Evolutionary conservation across 2,888 invertebrate species (phyloP), one percentile per base, ranked within the genome.

Genomic region (Escarpia spicata): DNA sequence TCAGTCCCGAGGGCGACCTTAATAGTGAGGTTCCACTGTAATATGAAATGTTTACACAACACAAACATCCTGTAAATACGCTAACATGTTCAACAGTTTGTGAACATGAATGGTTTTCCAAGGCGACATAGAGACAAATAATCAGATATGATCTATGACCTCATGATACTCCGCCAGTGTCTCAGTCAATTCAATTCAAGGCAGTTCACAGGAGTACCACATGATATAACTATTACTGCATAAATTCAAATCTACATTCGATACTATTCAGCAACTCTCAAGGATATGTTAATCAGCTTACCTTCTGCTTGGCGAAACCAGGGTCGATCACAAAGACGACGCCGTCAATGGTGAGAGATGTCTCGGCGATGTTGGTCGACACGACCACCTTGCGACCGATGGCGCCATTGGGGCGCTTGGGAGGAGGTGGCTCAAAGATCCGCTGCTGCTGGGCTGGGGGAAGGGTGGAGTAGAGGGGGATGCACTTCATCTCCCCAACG

Each of bases 311-410:
- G 0, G 99, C 99, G 97, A 99, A 99, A 15, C 99, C 99, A 0
- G 99, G 99, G 97, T 99, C 99, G 95, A 99, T 99, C 15, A 99
- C 99, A 96, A 99, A 99, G 19, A 99, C 99, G 1, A 99, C 99
- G 92, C 99, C 99, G 95, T 99, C 99, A 95, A 99, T 99, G 8
- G 99, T 99, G 44, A 99, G 97, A 0, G 99, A 99, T 0, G 99
- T 99, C 97, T 99, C 99, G 0, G 99, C 99, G 94, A 99, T 99
- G 96, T 99, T 99, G 0, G 99, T 99, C 0, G 99, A 99, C 0
- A 99, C 99, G 0, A 99, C 99, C 0, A 99, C 98, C 96, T 98
- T 99, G 6, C 99, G 97, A 0, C 99, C 99, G 60, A 99, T 98
- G 0, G 98, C 98, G 0, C 99, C 99, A 95, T 98, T 98, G 0